Conservation (phyloP, 2,888 invertebrate genomes). For the Atrina japonica region DNA sequence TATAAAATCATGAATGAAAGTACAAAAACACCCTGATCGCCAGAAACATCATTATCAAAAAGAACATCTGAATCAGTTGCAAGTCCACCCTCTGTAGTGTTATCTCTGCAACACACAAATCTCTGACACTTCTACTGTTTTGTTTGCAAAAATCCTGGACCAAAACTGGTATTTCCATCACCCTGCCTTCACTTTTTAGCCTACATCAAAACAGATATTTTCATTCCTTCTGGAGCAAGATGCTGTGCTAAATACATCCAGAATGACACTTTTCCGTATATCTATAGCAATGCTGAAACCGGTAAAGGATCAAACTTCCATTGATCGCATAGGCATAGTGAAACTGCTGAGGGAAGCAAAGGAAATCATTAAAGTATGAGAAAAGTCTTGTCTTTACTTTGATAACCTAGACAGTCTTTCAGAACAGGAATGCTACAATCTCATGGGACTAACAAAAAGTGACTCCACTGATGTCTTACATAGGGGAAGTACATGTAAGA, state of each 20-base stretch:
- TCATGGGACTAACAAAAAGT: constrained; percentile 4
- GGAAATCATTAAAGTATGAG: neutral
- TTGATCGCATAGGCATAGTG: neutral
- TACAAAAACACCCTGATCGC: no score
- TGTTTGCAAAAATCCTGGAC: constrained; percentile 7
- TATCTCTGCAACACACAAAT: constrained; percentile 5
- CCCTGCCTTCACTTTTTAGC: neutral
- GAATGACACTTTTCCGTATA: neutral
- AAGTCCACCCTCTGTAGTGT: constrained; percentile 5
- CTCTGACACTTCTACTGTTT: constrained; percentile 11
- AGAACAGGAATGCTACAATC: constrained; percentile 13
- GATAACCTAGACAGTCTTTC: neutral
- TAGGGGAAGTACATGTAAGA: neutral
- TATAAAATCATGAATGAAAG: no score
- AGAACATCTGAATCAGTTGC: neutral
- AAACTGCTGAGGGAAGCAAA: neutral
- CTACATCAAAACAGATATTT: neutral
- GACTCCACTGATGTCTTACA: constrained; percentile 9
- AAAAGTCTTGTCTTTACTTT: constrained; percentile 8
- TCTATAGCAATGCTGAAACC: neutral
- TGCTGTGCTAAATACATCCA: neutral
- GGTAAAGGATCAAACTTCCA: neutral
- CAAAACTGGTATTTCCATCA: neutral
- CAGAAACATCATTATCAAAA: no score
- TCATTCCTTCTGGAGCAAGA: constrained; percentile 3